Base-by-base conservation (phyloP, 2,888 invertebrate species). In the Itoplectis maculator region DNA sequence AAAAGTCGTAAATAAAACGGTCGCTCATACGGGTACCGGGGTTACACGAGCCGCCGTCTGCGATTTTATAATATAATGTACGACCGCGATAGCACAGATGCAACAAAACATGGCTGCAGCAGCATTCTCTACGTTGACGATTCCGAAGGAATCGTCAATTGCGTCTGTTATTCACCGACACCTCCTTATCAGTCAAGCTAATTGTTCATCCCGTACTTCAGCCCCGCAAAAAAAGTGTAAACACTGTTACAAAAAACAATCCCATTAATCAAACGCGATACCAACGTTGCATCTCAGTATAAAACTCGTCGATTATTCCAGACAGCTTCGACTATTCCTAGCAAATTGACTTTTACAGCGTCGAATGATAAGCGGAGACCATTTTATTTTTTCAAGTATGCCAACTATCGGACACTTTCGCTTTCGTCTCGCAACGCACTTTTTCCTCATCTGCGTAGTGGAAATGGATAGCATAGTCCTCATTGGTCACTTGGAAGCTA, bases 1-100 rank as follows among this genome's bases (percentile, higher is more conserved):
- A 61, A 73, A 56, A 82, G 80, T 81, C 82, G 86, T 87, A 88
- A 88, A 88, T 90, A 87, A n/a, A 84, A 83, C 81, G 65, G 82
- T 56, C 72, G 87, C 86, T 86, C 79, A 90, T 90, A 89, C 90
- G 91, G 90, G 91, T 86, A 87, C 79, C 79, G 51, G 49, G 20
- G 49, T 6, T 18, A 51, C 29, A 42, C 23, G 45, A 61, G 35
- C 37, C n/a, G 56, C 47, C 15, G 61, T 40, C 47, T 37, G 61
- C 72, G 37, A 61, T 47, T 51, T 37, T 70, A 18, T n/a, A 23
- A 37, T 59, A 56, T 66, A 54, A 47, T 11, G 45, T 66, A 61
- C 37, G 45, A 75, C 47, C 42, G 45, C 18, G 13, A 13, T 75
- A 66, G 66, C 75, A 66, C 75, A 47, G 47, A 75, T 75, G 75